phyloP scores from a whole-genome alignment of 2,888 invertebrate genomes.

The Pheosia gnoma region DNA sequence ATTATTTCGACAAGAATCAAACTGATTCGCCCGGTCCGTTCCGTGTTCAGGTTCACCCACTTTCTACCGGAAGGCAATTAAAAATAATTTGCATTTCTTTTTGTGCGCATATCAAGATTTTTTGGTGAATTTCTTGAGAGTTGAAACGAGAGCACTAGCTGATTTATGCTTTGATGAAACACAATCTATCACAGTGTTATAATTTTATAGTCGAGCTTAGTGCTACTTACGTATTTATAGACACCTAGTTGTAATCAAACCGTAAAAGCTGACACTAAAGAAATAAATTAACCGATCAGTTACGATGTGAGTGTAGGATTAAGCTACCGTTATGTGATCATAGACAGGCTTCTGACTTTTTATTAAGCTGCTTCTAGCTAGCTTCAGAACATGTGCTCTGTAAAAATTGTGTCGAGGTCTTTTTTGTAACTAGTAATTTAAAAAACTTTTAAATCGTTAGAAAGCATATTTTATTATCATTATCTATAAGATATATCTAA shows the following conservation, averaged over 20 bases:
- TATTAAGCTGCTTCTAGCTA: constrained; percentile 9
- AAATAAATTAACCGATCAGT: constrained; percentile 36
- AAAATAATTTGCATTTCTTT: constrained; percentile 81
- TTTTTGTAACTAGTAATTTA: neutral
- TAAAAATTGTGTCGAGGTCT: neutral
- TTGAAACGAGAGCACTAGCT: constrained; percentile 40
- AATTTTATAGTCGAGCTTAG: neutral
- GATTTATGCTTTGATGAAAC: neutral
- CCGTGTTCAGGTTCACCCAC: constrained; percentile 75
- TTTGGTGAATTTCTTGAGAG: constrained; percentile 48
- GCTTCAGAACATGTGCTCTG: constrained; percentile 1
- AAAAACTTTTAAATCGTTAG: neutral
- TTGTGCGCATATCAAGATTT: constrained; percentile 62
- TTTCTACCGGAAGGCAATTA: constrained; percentile 82
- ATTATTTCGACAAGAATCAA: constrained; percentile 69
- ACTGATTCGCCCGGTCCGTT: constrained; percentile 64
- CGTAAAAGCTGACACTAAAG: neutral
- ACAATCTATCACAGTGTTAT: neutral
- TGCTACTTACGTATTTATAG: neutral
- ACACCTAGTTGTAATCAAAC: neutral
- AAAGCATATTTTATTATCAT: neutral
- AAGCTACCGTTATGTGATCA: constrained; percentile 28
- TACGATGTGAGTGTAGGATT: constrained; percentile 32
- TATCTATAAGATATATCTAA: neutral
- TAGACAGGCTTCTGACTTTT: constrained; percentile 20